Conservation (phyloP, 2,113 vertebrate genomes). For the Mesocricetus auratus region DNA sequence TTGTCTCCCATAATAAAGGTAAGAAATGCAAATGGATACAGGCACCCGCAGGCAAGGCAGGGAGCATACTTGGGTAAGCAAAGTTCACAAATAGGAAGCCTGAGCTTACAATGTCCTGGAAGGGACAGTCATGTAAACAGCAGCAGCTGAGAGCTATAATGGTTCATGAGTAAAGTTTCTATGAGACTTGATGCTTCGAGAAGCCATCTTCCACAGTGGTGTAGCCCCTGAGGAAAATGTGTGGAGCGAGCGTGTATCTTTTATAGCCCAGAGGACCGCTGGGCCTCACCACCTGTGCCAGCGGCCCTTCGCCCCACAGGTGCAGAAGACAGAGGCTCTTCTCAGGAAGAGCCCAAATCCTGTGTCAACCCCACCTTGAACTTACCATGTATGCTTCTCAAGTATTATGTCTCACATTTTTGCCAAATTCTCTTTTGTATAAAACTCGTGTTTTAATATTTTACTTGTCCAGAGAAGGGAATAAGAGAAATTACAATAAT, state of each 20-base stretch:
- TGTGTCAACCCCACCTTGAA: neutral
- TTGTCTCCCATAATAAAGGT: neutral
- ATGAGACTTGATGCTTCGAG: neutral
- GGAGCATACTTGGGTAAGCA: neutral
- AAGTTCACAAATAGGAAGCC: neutral
- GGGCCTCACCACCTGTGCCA: neutral
- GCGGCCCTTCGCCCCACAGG: too few relatives aligned
- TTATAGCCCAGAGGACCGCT: neutral
- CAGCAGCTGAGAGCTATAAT: neutral
- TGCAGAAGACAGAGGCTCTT: neutral
- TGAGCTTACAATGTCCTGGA: neutral
- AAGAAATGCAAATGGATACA: neutral
- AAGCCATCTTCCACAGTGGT: neutral
- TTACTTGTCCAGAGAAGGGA: neutral
- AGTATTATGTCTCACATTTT: constrained; percentile 14
- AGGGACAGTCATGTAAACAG: neutral
- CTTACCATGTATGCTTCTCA: neutral
- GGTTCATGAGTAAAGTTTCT: neutral
- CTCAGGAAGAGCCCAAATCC: neutral
- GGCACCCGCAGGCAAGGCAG: neutral
- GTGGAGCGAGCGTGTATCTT: too few relatives aligned
- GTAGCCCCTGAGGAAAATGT: neutral
- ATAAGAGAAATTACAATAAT: neutral
- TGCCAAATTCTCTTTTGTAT: neutral
- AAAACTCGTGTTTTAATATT: constrained; percentile 6